Percentiles rank a stretch among this genome's conserved stretches.
Evolutionary conservation across 2,113 vertebrate genomes (phyloP).

Genomic region (Cygnus atratus): DNA sequence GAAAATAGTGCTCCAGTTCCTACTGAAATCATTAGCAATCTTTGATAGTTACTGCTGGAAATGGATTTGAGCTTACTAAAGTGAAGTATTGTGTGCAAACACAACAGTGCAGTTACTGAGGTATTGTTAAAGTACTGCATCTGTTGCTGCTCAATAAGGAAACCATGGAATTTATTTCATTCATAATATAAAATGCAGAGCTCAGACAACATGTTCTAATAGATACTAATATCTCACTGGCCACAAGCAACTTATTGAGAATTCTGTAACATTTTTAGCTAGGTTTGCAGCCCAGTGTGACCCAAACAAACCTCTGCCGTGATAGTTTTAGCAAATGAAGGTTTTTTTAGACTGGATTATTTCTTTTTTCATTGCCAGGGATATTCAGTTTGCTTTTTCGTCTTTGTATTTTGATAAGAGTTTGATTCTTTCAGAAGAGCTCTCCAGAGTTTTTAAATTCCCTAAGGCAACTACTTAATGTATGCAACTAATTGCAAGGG

Average conservation of each 20-base stretch:
- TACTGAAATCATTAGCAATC: neutral
- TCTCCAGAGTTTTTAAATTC: constrained; percentile 43
- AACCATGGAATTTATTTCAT: neutral
- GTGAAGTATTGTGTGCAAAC: neutral
- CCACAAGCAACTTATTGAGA: neutral
- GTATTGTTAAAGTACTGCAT: neutral
- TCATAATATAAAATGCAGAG: neutral
- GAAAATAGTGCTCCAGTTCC: neutral
- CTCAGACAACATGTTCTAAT: neutral
- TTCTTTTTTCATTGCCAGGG: constrained; percentile 28
- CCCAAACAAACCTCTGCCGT: neutral
- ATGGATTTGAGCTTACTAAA: neutral
- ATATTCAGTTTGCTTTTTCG: constrained; percentile 42
- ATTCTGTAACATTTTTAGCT: neutral
- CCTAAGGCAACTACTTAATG: constrained; percentile 38
- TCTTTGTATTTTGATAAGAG: constrained; percentile 57
- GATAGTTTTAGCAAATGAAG: constrained; percentile 15
- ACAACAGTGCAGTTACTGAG: neutral
- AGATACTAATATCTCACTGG: neutral
- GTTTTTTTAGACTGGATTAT: constrained; percentile 14
- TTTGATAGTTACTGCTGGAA: neutral
- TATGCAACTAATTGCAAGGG: constrained; percentile 58
- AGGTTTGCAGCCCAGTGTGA: neutral
- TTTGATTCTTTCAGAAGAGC: constrained; percentile 54
- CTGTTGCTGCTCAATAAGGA: neutral